phyloP scores from a whole-genome alignment of 92 coral and sea anemone species.

The Umimayanthus kanabou region DNA sequence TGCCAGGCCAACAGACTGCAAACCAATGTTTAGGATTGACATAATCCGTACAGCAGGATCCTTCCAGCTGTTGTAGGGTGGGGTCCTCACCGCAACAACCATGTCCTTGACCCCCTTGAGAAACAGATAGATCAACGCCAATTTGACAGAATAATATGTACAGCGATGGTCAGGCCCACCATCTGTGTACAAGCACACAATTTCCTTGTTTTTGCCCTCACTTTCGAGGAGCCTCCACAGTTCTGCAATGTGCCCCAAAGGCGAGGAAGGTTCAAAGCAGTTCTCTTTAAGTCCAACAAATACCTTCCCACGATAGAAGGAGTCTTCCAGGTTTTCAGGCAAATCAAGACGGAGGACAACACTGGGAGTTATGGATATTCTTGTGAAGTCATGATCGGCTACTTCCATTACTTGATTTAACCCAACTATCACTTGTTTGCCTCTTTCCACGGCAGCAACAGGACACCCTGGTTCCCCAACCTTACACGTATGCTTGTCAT shows the following conservation, averaged over 20 bases:
- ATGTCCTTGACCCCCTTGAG: constrained; percentile 12
- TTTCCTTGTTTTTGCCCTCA: constrained; percentile 1
- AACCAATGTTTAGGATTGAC: neutral
- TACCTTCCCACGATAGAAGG: constrained; percentile 34
- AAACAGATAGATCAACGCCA: constrained; percentile 27
- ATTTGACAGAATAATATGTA: constrained; percentile 10
- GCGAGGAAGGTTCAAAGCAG: constrained; percentile 32
- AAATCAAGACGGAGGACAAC: neutral
- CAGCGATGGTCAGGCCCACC: constrained; percentile 45
- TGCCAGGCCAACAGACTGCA: neutral
- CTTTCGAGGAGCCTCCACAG: neutral
- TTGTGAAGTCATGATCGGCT: constrained; percentile 68
- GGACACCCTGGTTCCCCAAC: constrained; percentile 61
- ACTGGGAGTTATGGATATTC: constrained; percentile 48
- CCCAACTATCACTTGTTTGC: constrained; percentile 55
- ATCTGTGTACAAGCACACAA: constrained; percentile 20
- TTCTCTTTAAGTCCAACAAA: constrained; percentile 25
- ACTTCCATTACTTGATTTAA: constrained; percentile 50
- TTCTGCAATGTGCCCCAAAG: constrained; percentile 24
- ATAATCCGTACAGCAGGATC: neutral
- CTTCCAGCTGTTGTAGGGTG: constrained; percentile 7
- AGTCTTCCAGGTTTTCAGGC: constrained; percentile 4
- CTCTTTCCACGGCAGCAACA: constrained; percentile 64
- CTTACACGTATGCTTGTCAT: constrained; percentile 63
- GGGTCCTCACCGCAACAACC: constrained; percentile 22